Evolutionary conservation across 2,797 vertebrate species (phyloP), one percentile per base, ranked within the genome.

Genomic region (Helicolenus hilgendorfi): DNA sequence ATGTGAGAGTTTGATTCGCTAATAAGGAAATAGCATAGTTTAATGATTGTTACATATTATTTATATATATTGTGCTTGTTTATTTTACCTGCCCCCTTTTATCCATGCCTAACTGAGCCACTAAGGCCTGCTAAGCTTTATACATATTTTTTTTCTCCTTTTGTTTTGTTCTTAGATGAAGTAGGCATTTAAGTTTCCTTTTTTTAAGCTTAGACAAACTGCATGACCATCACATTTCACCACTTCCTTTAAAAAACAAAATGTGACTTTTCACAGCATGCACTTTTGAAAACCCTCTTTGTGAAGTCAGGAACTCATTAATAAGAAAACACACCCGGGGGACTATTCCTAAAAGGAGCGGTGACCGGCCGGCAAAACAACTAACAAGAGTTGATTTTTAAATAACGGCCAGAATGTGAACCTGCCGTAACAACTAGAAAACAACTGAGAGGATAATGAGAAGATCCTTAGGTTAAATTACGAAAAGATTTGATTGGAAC

Each of bases 391-490:
- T 24, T 31, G 41, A 87, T 81, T 73, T 77, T 56, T 71, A 80
- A 84, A 77, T 55, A 67, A 74, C 4, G 3, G 18, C 24, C 27
- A 65, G 18, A 72, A 53, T 38, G 53, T 36, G 41, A 56, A 29
- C 20, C 60, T 5, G 31, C 63, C 18, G 18, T 35, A 60, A 15
- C 45, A 68, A 31, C 36, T 77, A 41, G 22, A 72, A 45, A 86
- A 73, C 11, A 81, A 68, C 24, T 11, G n/a, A 70, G 67, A 58
- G 1, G 3, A 10, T 74, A 86, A 79, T 20, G 67, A 83, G 33
- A 7, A 75, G 74, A 71, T 85, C 31, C 64, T 77, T 59, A 24
- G 18, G 27, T 74, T 81, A 26, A 69, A 89, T 78, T 13, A 79
- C 14, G 18, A 58, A 22, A 29, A 78, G 7, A 84, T 58, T 84